Evolutionary conservation across 2,888 invertebrate species (phyloP), one percentile per base, ranked within the genome.

Genomic region (Ariolimax columbianus): DNA sequence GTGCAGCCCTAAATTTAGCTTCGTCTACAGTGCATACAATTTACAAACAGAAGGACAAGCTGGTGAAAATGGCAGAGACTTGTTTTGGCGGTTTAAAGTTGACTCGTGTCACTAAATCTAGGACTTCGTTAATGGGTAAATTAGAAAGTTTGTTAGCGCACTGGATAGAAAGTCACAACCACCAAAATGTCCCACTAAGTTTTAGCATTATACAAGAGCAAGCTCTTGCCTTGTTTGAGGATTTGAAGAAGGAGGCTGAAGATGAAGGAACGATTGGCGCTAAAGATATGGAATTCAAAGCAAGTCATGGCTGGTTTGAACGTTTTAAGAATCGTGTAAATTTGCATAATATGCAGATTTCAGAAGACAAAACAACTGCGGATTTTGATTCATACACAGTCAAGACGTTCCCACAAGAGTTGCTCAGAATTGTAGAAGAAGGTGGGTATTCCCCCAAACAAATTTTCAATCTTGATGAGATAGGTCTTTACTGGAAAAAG

Each of bases 401-500:
- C 11, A 75, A 75, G 30, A 47, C 72, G 19, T 85, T 68, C 51
- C 81, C 85, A 36, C 55, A 43, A 40, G 82, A 43, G 30, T 68
- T 85, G n/a, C 51, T 51, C 26, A 66, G 66, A 55, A 66, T 85
- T 36, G 77, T 84, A 26, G 73, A 73, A 33, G 84, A 84, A 47
- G 84, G 81, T 26, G 86, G 86, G 17, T 86, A 82, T 59, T 47
- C 30, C 7, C 66, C 80, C 33, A 59, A 86, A 43, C 86, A 86
- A 47, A 70, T 86, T 36, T 86, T 84, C 79, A 84, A 72, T 47
- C 38, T 70, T 59, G 84, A 82, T 63, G 84, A 86, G 43, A 84
- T 84, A 43, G 86, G 86, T 2, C 75, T 86, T 38, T 86, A 78
- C 79, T 86, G 84, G 84, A 86, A 86, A 59, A 59, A 68, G 19